Conservation (phyloP, 2,888 invertebrate genomes). For the Crossocerus cetratus region DNA sequence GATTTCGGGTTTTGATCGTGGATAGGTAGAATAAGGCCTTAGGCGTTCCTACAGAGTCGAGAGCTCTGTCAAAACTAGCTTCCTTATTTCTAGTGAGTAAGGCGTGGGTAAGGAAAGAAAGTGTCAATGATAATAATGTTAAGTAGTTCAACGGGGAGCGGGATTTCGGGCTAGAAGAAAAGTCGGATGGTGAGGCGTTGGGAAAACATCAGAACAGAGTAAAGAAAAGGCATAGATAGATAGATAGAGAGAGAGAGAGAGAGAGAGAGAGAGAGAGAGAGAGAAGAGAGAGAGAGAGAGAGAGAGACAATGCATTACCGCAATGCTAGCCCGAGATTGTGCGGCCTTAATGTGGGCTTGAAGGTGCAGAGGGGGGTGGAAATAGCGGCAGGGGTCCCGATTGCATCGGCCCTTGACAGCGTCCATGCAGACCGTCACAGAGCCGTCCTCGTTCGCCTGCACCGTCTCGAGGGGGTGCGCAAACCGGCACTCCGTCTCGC, state of each 20-base stretch:
- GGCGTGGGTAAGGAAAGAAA: too few species aligned
- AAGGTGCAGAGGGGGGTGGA: constrained; percentile 99
- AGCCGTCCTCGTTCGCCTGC: constrained; percentile 97
- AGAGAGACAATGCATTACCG: constrained; percentile 77
- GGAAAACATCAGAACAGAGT: not conserved
- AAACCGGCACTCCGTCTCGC: constrained; percentile 98
- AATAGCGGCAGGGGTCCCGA: constrained; percentile 99
- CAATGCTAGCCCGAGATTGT: constrained; percentile 88
- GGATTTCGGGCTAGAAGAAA: not conserved
- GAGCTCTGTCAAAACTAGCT: too few species aligned
- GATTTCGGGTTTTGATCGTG: too few species aligned
- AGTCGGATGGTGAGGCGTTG: not conserved
- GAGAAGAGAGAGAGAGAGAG: constrained; percentile 68
- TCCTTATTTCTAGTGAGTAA: too few species aligned
- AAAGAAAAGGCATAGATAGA: not conserved
- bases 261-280: not conserved
- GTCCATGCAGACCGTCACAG: constrained; percentile 99
- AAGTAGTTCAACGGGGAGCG: not conserved
- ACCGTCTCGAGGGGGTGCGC: constrained; percentile 99
- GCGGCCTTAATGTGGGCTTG: constrained; percentile 99
- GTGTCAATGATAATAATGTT: not conserved
- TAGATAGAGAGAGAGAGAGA: constrained; percentile 7
- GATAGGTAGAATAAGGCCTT: too few species aligned
- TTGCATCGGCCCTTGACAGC: constrained; percentile 99
- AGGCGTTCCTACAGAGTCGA: too few species aligned